Evolutionary conservation across 2,888 invertebrate species (phyloP), one percentile per base, ranked within the genome.

Genomic region (Eucera pruinosa): DNA sequence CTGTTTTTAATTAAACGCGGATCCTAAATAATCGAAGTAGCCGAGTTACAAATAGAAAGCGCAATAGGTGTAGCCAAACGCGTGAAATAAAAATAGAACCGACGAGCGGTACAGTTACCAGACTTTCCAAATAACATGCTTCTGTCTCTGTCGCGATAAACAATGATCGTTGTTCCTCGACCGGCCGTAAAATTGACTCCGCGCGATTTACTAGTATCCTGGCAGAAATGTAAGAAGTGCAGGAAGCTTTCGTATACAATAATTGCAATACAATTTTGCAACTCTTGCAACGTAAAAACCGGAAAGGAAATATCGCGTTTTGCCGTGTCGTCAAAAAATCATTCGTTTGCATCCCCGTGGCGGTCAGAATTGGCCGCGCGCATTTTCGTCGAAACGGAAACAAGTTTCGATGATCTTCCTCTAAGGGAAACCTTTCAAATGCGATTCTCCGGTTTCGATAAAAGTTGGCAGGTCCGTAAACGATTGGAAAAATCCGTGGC

Each of bases 1-100:
- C 61, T 68, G 62, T 39, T 68, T 69, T 74, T 52, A 13, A 30
- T 57, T 62, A 62, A 45, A 54, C 39, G 62, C 54, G 39, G 27
- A 15, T 72, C 25, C 58, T 68, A 54, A 43, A 15, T 70, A 36
- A 41, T 33, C 48, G 5, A 39, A 23, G n/a, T 65, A 43, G 43
- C 43, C 25, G n/a, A 23, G 25, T 20, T 65, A n/a, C n/a, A n/a
- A n/a, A n/a, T 69, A 45, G 30, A 39, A 66, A 45, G 9, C 7
- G 30, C 41, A 39, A 9, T 57, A 55, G 39, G 3, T 2, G 15
- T 64, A 64, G 25, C 6, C 33, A 25, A 45, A 23, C 30, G 15
- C 27, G 27, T 50, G 2, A 41, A 41, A 52, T 52, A 43, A n/a
- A n/a, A 43, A 43, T 36, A 30, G 30, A 47, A 15, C 2, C 18